Conservation (phyloP, 92 coral and sea anemone species). For the Umimayanthus kanabou region DNA sequence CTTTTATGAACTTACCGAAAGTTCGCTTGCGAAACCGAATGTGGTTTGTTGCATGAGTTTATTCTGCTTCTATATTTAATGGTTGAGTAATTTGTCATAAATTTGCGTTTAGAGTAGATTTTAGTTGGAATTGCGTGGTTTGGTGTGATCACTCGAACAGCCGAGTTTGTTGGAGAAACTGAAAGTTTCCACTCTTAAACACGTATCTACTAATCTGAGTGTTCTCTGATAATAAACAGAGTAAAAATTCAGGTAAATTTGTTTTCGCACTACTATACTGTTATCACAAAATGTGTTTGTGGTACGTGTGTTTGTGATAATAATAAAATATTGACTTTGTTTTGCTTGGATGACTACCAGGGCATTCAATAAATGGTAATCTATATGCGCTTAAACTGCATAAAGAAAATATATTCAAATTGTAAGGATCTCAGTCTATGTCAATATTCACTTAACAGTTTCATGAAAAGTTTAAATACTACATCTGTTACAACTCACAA, state of each 20-base stretch:
- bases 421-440: neutral
- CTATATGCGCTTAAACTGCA: neutral
- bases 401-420: neutral
- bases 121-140: neutral
- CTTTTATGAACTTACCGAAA: neutral
- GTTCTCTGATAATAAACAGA: neutral
- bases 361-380: conserved; percentile 13
- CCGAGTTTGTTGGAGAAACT: neutral
- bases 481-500: too few species aligned
- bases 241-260: neutral
- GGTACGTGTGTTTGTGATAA: neutral
- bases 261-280: neutral
- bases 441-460: neutral
- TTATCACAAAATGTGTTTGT: neutral
- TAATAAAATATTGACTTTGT: conserved; percentile 32
- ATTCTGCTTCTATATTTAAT: neutral
- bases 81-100: conserved; percentile 27
- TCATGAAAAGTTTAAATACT: too few species aligned
- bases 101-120: conserved; percentile 41
- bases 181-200: neutral
- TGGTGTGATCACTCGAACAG: neutral
- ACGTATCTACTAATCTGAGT: too few species aligned
- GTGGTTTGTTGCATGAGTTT: conserved; percentile 8
- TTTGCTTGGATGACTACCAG: conserved; percentile 8
- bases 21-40: neutral